These are phyloP conservation scores for Stenotaenia linearis DNA, from an alignment of 2,888 invertebrate genomes.

Conservation along the genomic window DNA sequence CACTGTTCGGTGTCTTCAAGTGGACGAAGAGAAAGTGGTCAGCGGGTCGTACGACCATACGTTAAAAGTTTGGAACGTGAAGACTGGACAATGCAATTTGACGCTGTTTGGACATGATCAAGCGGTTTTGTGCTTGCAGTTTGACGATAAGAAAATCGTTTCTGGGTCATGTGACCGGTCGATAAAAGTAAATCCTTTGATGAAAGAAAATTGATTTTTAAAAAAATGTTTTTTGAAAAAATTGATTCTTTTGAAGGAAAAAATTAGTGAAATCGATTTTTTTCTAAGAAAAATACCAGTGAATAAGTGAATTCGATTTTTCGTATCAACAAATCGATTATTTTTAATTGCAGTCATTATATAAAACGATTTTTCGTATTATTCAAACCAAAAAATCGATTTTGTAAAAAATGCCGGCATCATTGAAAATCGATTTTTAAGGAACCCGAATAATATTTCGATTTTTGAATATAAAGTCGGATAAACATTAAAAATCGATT, in stretches of 20 bases:
- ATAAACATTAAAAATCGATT: too few species aligned
- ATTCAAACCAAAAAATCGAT: too few species aligned
- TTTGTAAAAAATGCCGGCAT: too few species aligned
- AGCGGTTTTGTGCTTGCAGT: conserved; percentile 52
- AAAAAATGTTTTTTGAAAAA: too few species aligned
- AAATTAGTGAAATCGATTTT: background rate
- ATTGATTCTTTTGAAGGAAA: too few species aligned
- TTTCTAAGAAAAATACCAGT: background rate
- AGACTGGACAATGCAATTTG: conserved; percentile 47
- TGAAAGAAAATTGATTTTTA: background rate
- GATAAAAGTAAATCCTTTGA: conserved; percentile 50
- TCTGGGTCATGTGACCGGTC: conserved; percentile 51
- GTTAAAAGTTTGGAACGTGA: conserved; percentile 51
- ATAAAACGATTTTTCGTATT: too few species aligned
- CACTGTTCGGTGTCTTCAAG: conserved; percentile 52
- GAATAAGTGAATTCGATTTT: background rate
- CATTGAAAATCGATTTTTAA: too few species aligned
- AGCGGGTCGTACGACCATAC: conserved; percentile 53
- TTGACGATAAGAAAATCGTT: conserved; percentile 47
- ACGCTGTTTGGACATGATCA: conserved; percentile 52
- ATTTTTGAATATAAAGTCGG: too few species aligned
- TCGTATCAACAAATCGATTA: background rate
- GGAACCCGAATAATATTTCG: too few species aligned
- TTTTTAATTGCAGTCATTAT: too few species aligned
- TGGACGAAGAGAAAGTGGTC: conserved; percentile 49